Percentiles rank a stretch among this genome's conserved stretches.
phyloP scores from a whole-genome alignment of 2,888 invertebrate species.

The Linnaemya tessellans region DNA sequence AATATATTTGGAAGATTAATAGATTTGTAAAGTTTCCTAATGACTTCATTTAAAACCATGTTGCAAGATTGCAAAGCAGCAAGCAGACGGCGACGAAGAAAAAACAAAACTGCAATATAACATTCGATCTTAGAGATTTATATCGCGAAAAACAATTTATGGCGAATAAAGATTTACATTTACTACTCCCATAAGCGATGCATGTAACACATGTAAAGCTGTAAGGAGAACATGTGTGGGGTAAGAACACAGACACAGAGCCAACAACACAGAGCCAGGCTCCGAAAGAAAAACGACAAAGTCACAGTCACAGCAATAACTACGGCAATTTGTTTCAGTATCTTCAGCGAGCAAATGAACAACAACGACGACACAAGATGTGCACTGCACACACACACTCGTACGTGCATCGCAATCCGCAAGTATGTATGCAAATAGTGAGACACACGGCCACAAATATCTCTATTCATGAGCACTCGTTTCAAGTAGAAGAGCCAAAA shows the following conservation, averaged over 20 bases:
- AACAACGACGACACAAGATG: constrained; percentile 25
- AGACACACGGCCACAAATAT: neutral
- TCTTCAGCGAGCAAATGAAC: constrained; percentile 57
- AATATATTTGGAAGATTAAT: constrained; percentile 69
- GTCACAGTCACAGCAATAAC: constrained; percentile 64
- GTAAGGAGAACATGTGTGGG: constrained; percentile 61
- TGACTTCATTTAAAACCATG: constrained; percentile 71
- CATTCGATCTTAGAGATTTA: constrained; percentile 72
- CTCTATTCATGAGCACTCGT: neutral
- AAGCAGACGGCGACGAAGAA: neutral
- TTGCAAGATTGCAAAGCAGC: constrained; percentile 46
- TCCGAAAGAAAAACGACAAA: constrained; percentile 52
- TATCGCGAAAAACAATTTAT: constrained; percentile 69
- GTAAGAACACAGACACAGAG: constrained; percentile 5
- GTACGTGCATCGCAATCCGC: neutral
- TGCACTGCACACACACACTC: neutral
- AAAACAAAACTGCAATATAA: constrained; percentile 49
- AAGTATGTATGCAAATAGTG: constrained; percentile 57
- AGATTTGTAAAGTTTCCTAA: constrained; percentile 72
- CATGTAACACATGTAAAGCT: constrained; percentile 42
- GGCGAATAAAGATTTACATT: constrained; percentile 71
- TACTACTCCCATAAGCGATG: constrained; percentile 66
- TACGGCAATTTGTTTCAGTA: constrained; percentile 70
- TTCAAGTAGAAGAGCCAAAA: neutral
- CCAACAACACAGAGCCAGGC: constrained; percentile 45